phyloP scores from a whole-genome alignment of 2,113 vertebrate genomes.

The Platichthys stellatus region DNA sequence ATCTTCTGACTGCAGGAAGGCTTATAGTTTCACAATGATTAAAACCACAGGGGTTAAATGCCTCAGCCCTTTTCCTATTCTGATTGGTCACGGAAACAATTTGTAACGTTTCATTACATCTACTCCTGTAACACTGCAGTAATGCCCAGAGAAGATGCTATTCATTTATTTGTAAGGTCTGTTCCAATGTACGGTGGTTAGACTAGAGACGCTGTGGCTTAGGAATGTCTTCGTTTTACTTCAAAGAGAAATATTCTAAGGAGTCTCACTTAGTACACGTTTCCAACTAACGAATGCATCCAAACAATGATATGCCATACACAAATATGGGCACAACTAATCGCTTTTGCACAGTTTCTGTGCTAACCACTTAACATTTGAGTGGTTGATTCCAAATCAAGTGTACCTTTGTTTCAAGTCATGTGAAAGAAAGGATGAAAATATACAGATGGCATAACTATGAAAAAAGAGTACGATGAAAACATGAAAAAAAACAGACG shows the following conservation, averaged over 20 bases:
- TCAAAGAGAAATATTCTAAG: conserved; percentile 57
- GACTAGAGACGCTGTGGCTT: conserved; percentile 6
- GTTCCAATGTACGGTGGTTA: conserved; percentile 2
- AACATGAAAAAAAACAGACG: too few relatives aligned
- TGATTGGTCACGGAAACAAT: conserved; percentile 75
- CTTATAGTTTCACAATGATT: conserved; percentile 71
- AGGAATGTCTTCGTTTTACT: conserved; percentile 56
- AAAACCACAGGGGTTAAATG: conserved; percentile 66
- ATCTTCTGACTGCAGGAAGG: conserved; percentile 49
- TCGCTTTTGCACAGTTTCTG: conserved; percentile 30
- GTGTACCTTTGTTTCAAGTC: too few relatives aligned
- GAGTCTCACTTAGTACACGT: conserved; percentile 38
- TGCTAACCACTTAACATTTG: conserved; percentile 27
- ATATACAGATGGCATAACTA: too few relatives aligned
- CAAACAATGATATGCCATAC: conserved; percentile 45
- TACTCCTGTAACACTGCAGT: conserved; percentile 54
- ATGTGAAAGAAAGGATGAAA: too few relatives aligned
- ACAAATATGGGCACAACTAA: conserved; percentile 44
- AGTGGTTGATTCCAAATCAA: too few relatives aligned
- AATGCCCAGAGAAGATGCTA: conserved; percentile 48
- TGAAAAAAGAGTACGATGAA: too few relatives aligned
- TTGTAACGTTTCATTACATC: conserved; percentile 70
- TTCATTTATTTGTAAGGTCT: conserved; percentile 43
- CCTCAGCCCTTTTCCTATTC: conserved; percentile 45
- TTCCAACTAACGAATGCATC: conserved; percentile 18